phyloP scores from a whole-genome alignment of 2,888 invertebrate species.

The Crossocerus cetratus region DNA sequence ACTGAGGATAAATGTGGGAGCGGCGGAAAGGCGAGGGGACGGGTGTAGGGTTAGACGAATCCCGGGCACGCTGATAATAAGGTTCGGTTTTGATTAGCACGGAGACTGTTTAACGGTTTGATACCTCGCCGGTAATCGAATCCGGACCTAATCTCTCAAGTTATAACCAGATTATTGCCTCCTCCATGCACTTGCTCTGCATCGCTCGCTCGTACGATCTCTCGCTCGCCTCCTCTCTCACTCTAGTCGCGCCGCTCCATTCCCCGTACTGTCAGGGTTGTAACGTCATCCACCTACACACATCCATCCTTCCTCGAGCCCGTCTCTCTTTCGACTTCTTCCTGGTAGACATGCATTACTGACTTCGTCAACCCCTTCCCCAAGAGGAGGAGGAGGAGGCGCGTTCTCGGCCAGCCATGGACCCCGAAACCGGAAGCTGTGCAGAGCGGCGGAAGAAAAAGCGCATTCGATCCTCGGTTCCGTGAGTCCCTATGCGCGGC shows the following conservation, averaged over 20 bases:
- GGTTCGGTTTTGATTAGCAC: slow-evolving; percentile 78
- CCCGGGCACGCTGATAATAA: slow-evolving; percentile 72
- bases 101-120: slow-evolving; percentile 78
- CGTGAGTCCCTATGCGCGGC: background rate
- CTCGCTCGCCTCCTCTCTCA: too few relatives aligned
- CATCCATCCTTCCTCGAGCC: slow-evolving; percentile 3
- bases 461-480: background rate
- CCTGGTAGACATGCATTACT: too few relatives aligned
- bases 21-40: background rate
- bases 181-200: slow-evolving; percentile 75
- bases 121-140: slow-evolving; percentile 78
- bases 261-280: slow-evolving; percentile 61
- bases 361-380: too few relatives aligned
- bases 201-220: slow-evolving; percentile 52
- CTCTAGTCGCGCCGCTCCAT: slow-evolving; percentile 48
- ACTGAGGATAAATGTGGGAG: background rate
- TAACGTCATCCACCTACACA: slow-evolving; percentile 51
- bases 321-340: background rate
- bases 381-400: too few relatives aligned
- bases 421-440: background rate
- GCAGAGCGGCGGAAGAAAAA: background rate
- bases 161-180: slow-evolving; percentile 78
- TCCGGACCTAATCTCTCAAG: slow-evolving; percentile 78
- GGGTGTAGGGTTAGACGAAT: slow-evolving; percentile 55
- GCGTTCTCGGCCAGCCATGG: background rate